Evolutionary conservation across 2,888 invertebrate species (phyloP).

Genomic region (Trissonchulus sp.): DNA sequence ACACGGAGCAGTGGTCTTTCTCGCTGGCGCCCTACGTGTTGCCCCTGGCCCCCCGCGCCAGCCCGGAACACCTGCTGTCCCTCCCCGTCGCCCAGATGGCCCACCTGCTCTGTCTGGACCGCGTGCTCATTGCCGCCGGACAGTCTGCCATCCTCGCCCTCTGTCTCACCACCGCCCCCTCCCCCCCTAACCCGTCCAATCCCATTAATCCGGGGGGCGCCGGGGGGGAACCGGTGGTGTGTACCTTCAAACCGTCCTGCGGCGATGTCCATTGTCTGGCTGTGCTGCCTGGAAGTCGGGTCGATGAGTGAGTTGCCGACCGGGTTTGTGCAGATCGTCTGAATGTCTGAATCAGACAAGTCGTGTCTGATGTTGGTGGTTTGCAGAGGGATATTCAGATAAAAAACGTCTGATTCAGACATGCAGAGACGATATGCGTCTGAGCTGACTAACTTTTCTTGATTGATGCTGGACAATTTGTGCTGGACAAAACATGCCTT

Average conservation of each 20-base stretch:
- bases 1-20: conserved; percentile 60
- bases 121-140: conserved; percentile 24
- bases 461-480: too few relatives aligned
- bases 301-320: not conserved
- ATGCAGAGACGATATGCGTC: too few relatives aligned
- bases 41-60: not conserved
- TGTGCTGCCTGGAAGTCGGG: conserved; percentile 1
- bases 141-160: conserved; percentile 30
- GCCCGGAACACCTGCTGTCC: conserved; percentile 25
- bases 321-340: not conserved
- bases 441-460: too few relatives aligned
- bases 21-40: conserved; percentile 60
- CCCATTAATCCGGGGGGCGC: not conserved
- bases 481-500: too few relatives aligned
- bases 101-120: conserved; percentile 8
- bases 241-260: not conserved
- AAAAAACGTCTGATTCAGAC: too few relatives aligned
- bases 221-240: conserved; percentile 22
- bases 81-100: conserved; percentile 29
- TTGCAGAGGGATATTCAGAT: too few relatives aligned
- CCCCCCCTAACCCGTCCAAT: not conserved
- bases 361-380: too few relatives aligned
- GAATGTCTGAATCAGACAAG: too few relatives aligned
- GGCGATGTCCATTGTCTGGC: conserved; percentile 24
- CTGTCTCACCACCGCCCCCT: conserved; percentile 26